Conservation (phyloP, 2,797 vertebrate genomes). For the Intellagama lesueurii region DNA sequence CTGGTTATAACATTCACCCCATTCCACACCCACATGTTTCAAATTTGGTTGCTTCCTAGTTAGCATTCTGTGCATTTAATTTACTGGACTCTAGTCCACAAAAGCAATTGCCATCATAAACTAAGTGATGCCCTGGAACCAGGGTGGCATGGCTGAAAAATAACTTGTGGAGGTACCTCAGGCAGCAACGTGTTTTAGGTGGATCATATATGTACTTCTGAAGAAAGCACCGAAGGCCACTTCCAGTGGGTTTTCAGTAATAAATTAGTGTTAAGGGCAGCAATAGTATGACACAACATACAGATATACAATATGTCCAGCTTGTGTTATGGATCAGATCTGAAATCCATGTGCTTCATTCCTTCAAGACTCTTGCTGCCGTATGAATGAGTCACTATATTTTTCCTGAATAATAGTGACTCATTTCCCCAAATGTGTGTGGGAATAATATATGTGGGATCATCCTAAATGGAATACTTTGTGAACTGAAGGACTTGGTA, state of each 20-base stretch:
- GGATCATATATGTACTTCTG: neutral
- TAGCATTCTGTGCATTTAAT: too few species aligned
- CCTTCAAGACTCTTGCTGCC: fast-evolving
- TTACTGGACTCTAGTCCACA: too few species aligned
- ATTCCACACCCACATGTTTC: too few species aligned
- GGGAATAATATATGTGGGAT: neutral
- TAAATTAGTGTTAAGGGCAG: neutral
- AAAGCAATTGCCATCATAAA: too few species aligned
- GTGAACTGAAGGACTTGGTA: neutral
- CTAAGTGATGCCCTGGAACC: too few species aligned
- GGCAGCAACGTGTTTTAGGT: too few species aligned
- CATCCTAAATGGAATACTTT: neutral
- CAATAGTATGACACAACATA: neutral
- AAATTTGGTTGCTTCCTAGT: too few species aligned
- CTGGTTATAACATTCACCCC: too few species aligned
- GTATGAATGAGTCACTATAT: neutral
- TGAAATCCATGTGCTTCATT: neutral
- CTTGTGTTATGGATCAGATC: neutral
- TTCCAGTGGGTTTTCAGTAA: neutral
- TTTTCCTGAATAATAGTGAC: neutral
- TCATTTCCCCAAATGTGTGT: slow-evolving; percentile 6
- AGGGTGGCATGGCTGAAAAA: too few species aligned
- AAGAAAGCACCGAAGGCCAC: neutral
- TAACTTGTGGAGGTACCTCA: too few species aligned
- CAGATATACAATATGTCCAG: neutral